Conservation (phyloP, 2,797 vertebrate genomes). For the Hephaestus fuliginosus region DNA sequence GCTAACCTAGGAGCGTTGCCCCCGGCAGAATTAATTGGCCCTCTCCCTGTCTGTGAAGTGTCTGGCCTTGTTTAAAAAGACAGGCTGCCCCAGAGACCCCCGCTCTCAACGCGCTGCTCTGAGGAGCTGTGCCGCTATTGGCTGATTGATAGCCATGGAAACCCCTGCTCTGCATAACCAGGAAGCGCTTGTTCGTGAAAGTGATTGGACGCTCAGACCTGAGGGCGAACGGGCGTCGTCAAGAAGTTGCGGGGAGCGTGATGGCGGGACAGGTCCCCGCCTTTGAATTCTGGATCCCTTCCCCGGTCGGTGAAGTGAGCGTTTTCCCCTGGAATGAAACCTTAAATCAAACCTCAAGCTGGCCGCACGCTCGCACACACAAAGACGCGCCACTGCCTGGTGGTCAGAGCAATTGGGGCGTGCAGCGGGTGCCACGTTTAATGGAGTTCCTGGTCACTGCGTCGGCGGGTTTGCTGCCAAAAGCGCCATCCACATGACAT, state of each 20-base stretch:
- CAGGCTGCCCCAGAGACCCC: conserved; percentile 83
- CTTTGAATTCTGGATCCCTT: not conserved
- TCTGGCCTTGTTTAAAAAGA: conserved; percentile 87
- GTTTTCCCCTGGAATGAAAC: not conserved
- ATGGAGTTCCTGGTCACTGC: conserved; percentile 73
- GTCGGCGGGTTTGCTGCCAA: conserved; percentile 53
- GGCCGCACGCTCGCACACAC: not conserved
- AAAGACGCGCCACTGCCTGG: not conserved
- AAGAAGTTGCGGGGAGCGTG: not conserved
- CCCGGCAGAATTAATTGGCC: conserved; percentile 87
- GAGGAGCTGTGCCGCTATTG: conserved; percentile 74
- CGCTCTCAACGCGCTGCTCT: conserved; percentile 69
- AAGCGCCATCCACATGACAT: conserved; percentile 61
- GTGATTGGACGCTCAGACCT: conserved; percentile 46
- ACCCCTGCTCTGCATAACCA: conserved; percentile 76
- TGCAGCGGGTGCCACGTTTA: conserved; percentile 60
- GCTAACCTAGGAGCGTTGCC: conserved; percentile 86
- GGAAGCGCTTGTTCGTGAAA: conserved; percentile 71
- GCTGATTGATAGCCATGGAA: conserved; percentile 84
- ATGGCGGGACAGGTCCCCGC: not conserved
- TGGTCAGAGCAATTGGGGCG: conserved; percentile 29
- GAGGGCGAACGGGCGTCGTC: conserved; percentile 1
- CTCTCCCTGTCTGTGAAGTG: conserved; percentile 87
- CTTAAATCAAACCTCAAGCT: not conserved
- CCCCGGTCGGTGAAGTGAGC: not conserved